Evolutionary conservation across 2,888 invertebrate species (phyloP).

Genomic region (Lycaena phlaeas): DNA sequence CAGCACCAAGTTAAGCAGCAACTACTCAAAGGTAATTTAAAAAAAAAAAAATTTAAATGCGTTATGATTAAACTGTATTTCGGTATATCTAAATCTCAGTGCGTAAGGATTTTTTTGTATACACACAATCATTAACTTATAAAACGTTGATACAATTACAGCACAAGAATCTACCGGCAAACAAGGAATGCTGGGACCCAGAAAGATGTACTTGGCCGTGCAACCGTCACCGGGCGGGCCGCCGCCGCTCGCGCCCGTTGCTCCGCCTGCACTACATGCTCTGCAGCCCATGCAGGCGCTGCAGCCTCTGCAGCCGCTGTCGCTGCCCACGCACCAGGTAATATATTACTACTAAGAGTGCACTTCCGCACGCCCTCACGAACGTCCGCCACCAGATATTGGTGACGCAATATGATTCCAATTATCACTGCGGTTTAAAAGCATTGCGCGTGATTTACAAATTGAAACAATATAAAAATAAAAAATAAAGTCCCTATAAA

Average conservation of each 20-base stretch:
- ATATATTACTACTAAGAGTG: conserved; percentile 59
- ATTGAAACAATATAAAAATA: no score
- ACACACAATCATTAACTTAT: no score
- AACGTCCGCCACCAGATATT: conserved; percentile 1
- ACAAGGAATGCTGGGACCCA: conserved; percentile 87
- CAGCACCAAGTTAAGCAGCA: conserved; percentile 94
- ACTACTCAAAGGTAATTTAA: conserved; percentile 89
- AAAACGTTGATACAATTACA: no score
- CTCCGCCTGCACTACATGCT: conserved; percentile 28
- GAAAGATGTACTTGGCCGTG: conserved; percentile 89
- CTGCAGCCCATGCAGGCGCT: conserved; percentile 36
- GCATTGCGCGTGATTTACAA: no score
- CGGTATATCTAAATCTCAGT: no score
- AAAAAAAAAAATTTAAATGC: no score
- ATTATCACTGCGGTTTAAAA: no score
- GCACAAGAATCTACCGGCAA: conserved; percentile 91
- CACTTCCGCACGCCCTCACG: no score
- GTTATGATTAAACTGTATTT: no score
- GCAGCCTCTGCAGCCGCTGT: conserved; percentile 44
- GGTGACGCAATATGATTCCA: no score
- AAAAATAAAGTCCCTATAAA: no score
- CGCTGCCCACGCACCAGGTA: conserved; percentile 69
- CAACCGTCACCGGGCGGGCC: conserved; percentile 76
- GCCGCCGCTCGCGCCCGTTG: conserved; percentile 41
- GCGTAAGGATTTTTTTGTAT: no score